phyloP scores from a whole-genome alignment of 2,888 invertebrate genomes.

The Panopea generosa region DNA sequence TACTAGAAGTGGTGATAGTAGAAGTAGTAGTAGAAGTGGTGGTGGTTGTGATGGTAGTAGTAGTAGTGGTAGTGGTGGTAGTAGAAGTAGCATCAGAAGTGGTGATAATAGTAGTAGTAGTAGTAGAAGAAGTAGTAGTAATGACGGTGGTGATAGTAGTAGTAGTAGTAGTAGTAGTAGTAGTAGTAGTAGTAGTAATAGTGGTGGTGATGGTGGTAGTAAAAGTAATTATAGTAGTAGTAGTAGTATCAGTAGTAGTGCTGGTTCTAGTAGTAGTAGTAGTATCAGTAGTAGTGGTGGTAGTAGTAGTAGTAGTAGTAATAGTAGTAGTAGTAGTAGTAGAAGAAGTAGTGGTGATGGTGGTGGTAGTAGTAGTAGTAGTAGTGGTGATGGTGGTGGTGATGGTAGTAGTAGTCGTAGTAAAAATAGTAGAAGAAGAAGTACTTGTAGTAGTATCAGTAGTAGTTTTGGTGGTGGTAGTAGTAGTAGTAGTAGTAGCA shows the following conservation, averaged over 20 bases:
- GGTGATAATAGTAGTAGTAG: constrained; percentile 41
- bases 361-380: background rate
- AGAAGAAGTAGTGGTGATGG: constrained; percentile 24
- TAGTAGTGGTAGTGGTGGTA: constrained; percentile 25
- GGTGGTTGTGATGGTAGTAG: constrained; percentile 23
- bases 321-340: constrained; percentile 44
- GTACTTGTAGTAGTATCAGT: constrained; percentile 13
- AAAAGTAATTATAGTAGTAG: no score
- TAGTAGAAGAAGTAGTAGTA: constrained; percentile 27
- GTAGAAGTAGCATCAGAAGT: constrained; percentile 36
- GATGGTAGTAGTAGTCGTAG: background rate
- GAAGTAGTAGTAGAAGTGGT: constrained; percentile 21
- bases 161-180: constrained; percentile 43
- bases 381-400: no score
- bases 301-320: constrained; percentile 51
- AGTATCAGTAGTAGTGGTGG: constrained; percentile 51
- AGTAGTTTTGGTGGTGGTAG: background rate
- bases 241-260: constrained; percentile 50
- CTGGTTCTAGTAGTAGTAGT: constrained; percentile 57
- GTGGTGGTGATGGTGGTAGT: no score
- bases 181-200: constrained; percentile 34
- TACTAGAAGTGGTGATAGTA: constrained; percentile 24
- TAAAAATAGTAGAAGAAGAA: constrained; percentile 16
- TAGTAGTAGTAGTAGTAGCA: constrained; percentile 21
- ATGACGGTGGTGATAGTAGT: background rate